Percentiles rank a stretch among this genome's conserved stretches.
Conservation (phyloP, 2,113 vertebrate genomes). For the Phocoena phocoena region DNA sequence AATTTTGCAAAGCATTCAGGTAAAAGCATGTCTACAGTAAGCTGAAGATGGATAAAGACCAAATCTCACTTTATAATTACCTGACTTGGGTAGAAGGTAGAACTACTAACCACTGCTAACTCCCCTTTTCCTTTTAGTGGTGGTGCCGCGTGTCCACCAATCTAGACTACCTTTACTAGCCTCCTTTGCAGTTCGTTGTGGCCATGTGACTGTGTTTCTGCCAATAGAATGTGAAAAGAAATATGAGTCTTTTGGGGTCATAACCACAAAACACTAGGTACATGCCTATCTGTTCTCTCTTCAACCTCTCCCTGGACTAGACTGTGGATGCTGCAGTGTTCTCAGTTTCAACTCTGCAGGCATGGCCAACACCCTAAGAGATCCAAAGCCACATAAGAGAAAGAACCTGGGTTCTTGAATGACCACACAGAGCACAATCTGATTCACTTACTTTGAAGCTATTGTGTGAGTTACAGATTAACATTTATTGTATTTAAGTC, state of each 20-base stretch:
- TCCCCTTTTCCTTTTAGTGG: too few species aligned
- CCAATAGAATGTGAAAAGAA: background rate
- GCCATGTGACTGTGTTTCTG: background rate
- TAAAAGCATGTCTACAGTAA: background rate
- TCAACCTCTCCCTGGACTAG: background rate
- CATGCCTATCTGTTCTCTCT: background rate
- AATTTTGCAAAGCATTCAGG: background rate
- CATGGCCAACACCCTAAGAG: fast-evolving
- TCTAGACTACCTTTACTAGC: background rate
- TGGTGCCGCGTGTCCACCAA: background rate
- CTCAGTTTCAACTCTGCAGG: background rate
- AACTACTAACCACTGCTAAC: background rate
- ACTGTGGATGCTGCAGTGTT: background rate
- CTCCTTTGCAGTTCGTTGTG: background rate
- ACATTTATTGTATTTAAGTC: background rate
- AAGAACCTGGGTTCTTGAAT: background rate
- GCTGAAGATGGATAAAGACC: background rate
- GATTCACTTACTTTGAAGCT: background rate
- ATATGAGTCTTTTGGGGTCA: background rate
- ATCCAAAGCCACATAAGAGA: background rate
- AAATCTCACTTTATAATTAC: background rate
- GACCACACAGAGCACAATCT: background rate
- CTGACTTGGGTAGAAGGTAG: background rate
- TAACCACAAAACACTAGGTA: too few species aligned
- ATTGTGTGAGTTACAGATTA: background rate